Conservation (phyloP, 2,888 invertebrate genomes). For the Pachycephus smyrnensis region DNA sequence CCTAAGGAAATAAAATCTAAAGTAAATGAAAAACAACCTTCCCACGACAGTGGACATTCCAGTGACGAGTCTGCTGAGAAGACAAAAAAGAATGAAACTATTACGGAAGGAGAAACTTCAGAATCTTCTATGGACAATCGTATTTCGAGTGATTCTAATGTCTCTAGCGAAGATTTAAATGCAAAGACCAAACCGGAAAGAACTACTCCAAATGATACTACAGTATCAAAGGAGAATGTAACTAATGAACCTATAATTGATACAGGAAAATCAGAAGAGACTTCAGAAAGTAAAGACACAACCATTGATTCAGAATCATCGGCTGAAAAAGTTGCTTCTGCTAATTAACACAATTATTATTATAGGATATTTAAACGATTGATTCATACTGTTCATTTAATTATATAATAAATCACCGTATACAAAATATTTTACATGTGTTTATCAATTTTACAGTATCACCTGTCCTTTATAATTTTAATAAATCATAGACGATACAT, state of each 20-base stretch:
- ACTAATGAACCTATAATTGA: background rate
- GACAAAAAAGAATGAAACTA: background rate
- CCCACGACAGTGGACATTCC: constrained; percentile 38
- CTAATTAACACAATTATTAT: background rate
- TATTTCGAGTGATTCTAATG: background rate
- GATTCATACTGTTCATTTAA: background rate
- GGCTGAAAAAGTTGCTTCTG: background rate
- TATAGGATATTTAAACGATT: background rate
- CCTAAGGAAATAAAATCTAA: constrained; percentile 18
- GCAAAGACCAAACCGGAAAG: background rate
- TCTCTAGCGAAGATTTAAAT: background rate
- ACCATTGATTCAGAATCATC: background rate
- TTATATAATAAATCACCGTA: background rate
- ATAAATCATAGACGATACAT: background rate
- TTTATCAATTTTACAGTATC: background rate
- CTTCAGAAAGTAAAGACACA: background rate
- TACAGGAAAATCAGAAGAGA: background rate
- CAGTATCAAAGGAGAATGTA: background rate
- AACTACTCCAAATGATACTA: background rate
- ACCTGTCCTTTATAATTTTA: background rate
- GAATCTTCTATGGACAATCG: background rate
- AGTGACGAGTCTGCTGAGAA: constrained; percentile 27
- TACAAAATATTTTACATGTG: background rate
- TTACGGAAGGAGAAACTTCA: background rate
- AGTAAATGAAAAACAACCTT: constrained; percentile 15